Evolutionary conservation across 2,113 vertebrate genomes (phyloP), one percentile per base, ranked within the genome.

Genomic region (Hydrolagus affinis): DNA sequence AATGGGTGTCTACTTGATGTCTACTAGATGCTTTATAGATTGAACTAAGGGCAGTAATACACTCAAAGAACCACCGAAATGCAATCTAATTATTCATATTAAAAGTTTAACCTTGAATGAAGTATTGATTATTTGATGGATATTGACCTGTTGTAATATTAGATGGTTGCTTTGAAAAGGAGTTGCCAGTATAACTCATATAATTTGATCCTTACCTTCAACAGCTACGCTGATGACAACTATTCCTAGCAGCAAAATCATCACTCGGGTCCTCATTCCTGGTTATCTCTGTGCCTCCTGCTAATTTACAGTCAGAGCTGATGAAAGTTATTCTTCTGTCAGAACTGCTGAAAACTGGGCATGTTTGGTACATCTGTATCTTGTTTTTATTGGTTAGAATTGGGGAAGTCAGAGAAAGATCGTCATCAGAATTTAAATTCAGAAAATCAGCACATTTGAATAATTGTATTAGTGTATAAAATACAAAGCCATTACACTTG

Each of bases 261-360:
- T 21, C 4, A 62, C 21, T 15, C 66, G 78, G 28, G 4, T 66
- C 78, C 32, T 83, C 78, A 83, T 83, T n/a, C 15, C 30, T 64
- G 73, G 66, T 9, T 32, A 9, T 10, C 14, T 1, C 17, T 21
- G 15, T 11, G 21, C 66, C 15, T 66, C 78, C 30, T 83, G 44
- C 60, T 83, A 64, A 15, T 68, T 25, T 32, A 30, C 78, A 66
- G 62, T 66, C 78, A 83, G 17, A 75, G n/a, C 60, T 64, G 77
- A 15, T 83, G 60, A 15, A 23, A 68, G 25, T 19, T 19, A 66
- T 83, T 28, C 62, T 32, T 83, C 78, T 30, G 62, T 66, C 78
- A 83, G 17, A 75, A 25, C 60, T 64, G 77, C 60, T 83, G 60
- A 15, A 23, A 68, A 14, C 28, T 8, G 64, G 66, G 60, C 66